Conservation (phyloP, 2,113 vertebrate genomes). For the Gallinago paraguaiae region DNA sequence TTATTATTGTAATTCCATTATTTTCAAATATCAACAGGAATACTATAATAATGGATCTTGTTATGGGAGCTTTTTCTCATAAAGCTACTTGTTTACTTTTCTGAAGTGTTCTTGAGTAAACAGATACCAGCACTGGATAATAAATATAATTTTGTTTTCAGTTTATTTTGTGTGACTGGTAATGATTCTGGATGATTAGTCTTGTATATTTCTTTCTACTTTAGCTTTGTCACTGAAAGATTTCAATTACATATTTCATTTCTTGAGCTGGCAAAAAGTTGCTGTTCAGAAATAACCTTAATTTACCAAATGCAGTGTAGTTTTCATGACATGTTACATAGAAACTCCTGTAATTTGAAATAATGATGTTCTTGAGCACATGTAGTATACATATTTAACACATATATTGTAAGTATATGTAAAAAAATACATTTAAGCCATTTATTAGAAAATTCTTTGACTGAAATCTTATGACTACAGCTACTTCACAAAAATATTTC, state of each 20-base stretch:
- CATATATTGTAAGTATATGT: background rate
- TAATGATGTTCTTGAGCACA: background rate
- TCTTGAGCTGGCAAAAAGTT: background rate
- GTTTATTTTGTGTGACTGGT: background rate
- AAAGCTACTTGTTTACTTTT: background rate
- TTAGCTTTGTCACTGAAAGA: background rate
- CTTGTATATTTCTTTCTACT: background rate
- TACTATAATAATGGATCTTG: background rate
- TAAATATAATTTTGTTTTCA: background rate
- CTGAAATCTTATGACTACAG: background rate
- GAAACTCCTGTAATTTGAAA: slow-evolving; percentile 16
- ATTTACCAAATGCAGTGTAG: background rate
- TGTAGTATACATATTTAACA: background rate
- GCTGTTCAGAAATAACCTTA: background rate
- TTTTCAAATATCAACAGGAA: background rate
- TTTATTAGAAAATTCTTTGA: background rate
- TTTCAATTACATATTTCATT: background rate
- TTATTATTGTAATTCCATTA: background rate
- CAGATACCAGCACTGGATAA: background rate
- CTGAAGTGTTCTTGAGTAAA: background rate
- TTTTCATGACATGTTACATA: background rate
- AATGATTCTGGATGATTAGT: background rate
- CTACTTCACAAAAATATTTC: background rate
- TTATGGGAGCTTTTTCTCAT: background rate
- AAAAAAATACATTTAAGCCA: background rate